Conservation (phyloP, 2,888 invertebrate genomes). For the Machimus atricapillus region DNA sequence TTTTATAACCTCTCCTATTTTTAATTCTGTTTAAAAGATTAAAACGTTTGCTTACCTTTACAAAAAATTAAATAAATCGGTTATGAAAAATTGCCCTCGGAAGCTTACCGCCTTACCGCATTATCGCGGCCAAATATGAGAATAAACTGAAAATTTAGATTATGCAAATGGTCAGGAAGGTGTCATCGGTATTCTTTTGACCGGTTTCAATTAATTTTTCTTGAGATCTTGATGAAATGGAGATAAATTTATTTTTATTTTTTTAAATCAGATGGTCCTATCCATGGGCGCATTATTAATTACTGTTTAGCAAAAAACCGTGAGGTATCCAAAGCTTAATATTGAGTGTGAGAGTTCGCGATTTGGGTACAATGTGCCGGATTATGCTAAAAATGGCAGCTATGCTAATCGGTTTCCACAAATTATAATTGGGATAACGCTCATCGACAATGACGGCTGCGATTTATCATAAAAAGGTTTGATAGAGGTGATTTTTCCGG, state of each 20-base stretch:
- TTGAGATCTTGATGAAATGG: not conserved
- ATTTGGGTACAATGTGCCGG: not conserved
- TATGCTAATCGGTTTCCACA: not conserved
- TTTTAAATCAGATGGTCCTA: not conserved
- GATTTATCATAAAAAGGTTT: not conserved
- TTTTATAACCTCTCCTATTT: not conserved
- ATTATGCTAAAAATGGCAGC: not conserved
- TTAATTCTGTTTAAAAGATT: not conserved
- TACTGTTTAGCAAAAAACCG: not conserved
- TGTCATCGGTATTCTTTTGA: not conserved
- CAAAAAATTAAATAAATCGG: not conserved
- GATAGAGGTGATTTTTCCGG: not conserved
- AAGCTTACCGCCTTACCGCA: not conserved
- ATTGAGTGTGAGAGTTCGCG: not conserved
- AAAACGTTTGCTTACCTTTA: not conserved
- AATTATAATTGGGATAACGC: not conserved
- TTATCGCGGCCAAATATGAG: not conserved
- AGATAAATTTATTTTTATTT: not conserved
- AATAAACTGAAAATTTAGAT: not conserved
- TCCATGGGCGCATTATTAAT: not conserved
- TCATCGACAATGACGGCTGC: not conserved
- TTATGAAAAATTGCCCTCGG: not conserved
- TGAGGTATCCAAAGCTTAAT: not conserved
- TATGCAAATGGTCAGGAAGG: not conserved
- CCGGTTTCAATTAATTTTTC: not conserved